Base-by-base conservation (phyloP, 2,888 invertebrate species). In the Gari tellinella region DNA sequence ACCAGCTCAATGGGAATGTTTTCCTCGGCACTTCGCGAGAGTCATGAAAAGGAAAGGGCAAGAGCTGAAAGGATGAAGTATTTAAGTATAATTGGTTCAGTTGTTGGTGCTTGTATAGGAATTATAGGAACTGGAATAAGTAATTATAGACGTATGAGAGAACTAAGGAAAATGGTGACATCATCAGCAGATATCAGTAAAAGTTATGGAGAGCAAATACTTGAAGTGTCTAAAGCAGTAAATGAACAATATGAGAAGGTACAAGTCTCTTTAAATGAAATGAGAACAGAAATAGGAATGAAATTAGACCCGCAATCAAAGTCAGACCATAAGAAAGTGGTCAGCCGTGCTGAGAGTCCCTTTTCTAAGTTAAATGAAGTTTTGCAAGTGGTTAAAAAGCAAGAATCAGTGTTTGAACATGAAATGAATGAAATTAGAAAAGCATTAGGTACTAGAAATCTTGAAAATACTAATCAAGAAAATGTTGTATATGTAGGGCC, bases 31-130 rank as follows among this genome's bases (percentile, higher is more conserved):
- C 94, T 97, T 0, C 94, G 96, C 78, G 94, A 96, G 80, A 96
- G 96, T 19, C 96, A 97, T 88, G 97, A 97, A 90, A 94, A 95
- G 64, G 97, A 97, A 90, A 92, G 96, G 41, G 95, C 95, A 0
- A 95, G 96, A 26, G 94, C 95, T 3, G 96, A 97, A 90, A 93
- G 95, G 65, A 96, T 96, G 67, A 97, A 97, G 91, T 97, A 97
- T 90, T 96, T 96, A 95, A 95, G 95, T 74, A 94, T 96, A 63
- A 94, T 95, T 46, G 95, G 95, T 7, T 95, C 95, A 5, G 93
- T 95, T 80, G 92, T 95, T 90, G 95, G 95, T 53, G 93, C 93
- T 1, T 81, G 91, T 10, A 88, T 94, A 4, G 95, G 95, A 14
- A 94, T 95, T 77, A 91, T 94, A 0, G 95, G 95, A 17, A 94